Base-by-base conservation (phyloP, 2,888 invertebrate genomes). In the Esperia sulphurella region DNA sequence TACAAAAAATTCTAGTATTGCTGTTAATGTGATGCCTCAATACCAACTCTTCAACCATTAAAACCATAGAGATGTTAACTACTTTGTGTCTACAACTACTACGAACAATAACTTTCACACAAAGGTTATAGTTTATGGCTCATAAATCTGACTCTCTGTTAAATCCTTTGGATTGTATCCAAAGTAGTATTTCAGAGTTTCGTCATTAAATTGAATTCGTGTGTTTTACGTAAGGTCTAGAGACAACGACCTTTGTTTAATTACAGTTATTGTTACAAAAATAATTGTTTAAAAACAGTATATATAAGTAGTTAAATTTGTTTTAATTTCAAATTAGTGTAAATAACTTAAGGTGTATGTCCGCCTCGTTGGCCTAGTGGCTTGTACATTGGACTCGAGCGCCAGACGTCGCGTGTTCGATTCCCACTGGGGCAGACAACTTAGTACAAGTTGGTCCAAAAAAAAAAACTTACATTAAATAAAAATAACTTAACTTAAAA, bases 161-260 rank as follows among this genome's bases (percentile, higher is more conserved):
- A 31, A 41, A 46, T n/a, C 9, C 5, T 33, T 46, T 46, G 46
- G 46, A 41, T 14, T 40, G 14, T 31, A 33, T 41, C 46, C 46
- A 46, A 41, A 41, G 41, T 28, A 28, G 8, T 8, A 12, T 41
- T 44, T n/a, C 13, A 8, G 14, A 6, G 41, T 46, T 46, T 14
- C 46, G 46, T 33, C 13, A 41, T 41, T 46, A 41, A 38, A 29
- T 12, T 38, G 14, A 14, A 39, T 12, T 6, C 21, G 14, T 21
- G 3, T 31, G 14, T 43, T 47, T 48, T 43, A 48, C 40, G 33
- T 43, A 43, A 48, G 9, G n/a, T 9, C 10, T 3, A 39, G 10
- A 33, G 43, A 48, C 48, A 43, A 48, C 43, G 43, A 48, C 43
- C 48, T 48, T 48, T 48, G 43, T 48, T 44, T 43, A 28, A 44